Evolutionary conservation across 2,888 invertebrate species (phyloP).

Genomic region (Orthosia incerta): DNA sequence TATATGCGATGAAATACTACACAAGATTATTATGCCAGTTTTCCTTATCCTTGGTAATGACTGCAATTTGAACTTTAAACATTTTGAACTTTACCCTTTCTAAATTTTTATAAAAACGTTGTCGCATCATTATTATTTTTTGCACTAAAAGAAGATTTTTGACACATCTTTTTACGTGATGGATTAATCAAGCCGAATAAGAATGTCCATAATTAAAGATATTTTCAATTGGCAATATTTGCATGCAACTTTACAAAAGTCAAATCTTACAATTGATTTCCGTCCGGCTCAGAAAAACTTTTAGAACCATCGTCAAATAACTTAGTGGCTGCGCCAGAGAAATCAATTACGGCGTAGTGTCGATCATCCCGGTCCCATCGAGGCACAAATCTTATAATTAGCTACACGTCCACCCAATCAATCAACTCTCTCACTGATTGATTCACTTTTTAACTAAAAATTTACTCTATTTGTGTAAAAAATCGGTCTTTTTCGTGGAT

Average conservation of each 20-base stretch:
- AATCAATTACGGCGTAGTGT: conserved; percentile 88
- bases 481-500: conserved; percentile 44
- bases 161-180: no score
- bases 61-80: background rate
- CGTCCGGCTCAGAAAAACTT: conserved; percentile 68
- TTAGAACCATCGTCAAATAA: conserved; percentile 77
- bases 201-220: no score
- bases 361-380: conserved; percentile 76
- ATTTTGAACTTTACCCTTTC: background rate
- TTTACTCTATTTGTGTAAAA: conserved; percentile 69
- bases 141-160: no score
- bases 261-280: background rate
- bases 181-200: no score
- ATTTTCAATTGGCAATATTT: no score
- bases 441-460: conserved; percentile 71
- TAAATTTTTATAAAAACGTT: background rate
- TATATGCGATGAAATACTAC: background rate
- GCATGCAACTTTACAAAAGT: background rate
- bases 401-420: conserved; percentile 80
- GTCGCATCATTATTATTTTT: no score
- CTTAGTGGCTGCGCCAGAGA: conserved; percentile 76
- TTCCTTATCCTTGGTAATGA: conserved; percentile 7
- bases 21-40: no score
- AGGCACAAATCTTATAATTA: conserved; percentile 83
- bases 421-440: conserved; percentile 76